Percentiles rank a stretch among this genome's conserved stretches.
Evolutionary conservation across 2,888 invertebrate species (phyloP).

Genomic region (Carterocephalus palaemon): DNA sequence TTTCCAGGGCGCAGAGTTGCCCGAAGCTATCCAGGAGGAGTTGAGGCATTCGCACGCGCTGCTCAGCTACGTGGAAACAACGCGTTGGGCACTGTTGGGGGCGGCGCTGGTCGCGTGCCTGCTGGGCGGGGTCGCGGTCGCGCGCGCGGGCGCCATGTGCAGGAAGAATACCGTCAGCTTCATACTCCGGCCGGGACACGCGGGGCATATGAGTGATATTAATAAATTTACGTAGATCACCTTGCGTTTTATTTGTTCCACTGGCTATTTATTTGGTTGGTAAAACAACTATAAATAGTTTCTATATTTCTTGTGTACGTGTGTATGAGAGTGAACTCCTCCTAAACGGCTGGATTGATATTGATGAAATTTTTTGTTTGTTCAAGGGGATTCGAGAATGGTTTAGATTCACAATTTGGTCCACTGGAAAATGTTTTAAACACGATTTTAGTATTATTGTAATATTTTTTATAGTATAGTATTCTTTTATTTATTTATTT

Average conservation of each 20-base stretch:
- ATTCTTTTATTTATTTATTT: too few species aligned
- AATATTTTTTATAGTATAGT: too few species aligned
- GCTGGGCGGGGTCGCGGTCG: slow-evolving; percentile 38
- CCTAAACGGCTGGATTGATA: too few species aligned
- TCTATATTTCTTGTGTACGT: too few species aligned
- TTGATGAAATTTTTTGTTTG: too few species aligned
- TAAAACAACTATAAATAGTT: too few species aligned
- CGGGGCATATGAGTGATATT: slow-evolving; percentile 34
- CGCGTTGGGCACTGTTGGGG: slow-evolving; percentile 64
- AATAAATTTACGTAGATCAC: slow-evolving; percentile 46
- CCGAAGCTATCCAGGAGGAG: slow-evolving; percentile 51
- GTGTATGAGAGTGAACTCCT: too few species aligned
- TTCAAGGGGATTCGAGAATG: too few species aligned
- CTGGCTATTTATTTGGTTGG: neutral
- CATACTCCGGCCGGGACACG: slow-evolving; percentile 45
- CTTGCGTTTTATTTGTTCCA: neutral
- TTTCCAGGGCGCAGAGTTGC: slow-evolving; percentile 63
- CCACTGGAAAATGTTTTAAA: too few species aligned
- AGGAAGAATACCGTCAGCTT: slow-evolving; percentile 62
- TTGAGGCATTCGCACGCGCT: slow-evolving; percentile 53
- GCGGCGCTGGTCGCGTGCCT: slow-evolving; percentile 43
- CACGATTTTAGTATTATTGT: too few species aligned
- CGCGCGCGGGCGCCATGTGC: slow-evolving; percentile 44
- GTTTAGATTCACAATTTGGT: too few species aligned
- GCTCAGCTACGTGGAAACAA: slow-evolving; percentile 53